Conservation (phyloP, 2,797 vertebrate genomes). For the Rallus crepitans region DNA sequence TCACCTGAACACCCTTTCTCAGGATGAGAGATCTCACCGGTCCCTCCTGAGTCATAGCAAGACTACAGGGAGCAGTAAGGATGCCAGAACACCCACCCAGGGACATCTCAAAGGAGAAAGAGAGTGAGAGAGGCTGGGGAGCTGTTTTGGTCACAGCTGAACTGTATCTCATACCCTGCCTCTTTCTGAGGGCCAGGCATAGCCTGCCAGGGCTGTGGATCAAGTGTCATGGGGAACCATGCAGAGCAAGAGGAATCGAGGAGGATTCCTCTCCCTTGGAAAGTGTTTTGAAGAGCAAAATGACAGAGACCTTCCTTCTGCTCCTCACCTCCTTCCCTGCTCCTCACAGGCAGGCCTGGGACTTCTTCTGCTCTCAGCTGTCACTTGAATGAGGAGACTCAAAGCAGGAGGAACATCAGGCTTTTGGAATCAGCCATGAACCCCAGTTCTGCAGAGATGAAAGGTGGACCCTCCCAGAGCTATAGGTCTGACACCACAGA, state of each 20-base stretch:
- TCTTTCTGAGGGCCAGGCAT: neutral
- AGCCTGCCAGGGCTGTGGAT: neutral
- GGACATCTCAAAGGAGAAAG: neutral
- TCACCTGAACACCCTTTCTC: neutral
- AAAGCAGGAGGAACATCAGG: neutral
- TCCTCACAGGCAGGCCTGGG: neutral
- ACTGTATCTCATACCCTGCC: neutral
- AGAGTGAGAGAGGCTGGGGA: neutral
- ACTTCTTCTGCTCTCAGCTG: neutral
- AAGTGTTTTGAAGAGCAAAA: neutral
- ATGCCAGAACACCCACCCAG: neutral
- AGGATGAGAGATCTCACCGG: neutral
- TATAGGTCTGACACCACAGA: neutral
- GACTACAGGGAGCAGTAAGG: neutral
- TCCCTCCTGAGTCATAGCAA: neutral
- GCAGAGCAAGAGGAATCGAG: accelerated
- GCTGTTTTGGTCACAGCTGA: neutral
- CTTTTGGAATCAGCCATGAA: neutral
- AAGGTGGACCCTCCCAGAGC: neutral
- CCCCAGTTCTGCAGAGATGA: neutral
- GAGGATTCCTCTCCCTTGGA: neutral
- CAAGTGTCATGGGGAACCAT: neutral
- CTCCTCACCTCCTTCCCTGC: neutral
- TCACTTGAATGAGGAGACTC: neutral
- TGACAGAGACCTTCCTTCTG: neutral